A percentile compares a stretch with the other conserved stretches of the same genome.
Conservation (phyloP, 2,888 invertebrate genomes). For the Xestia c-nigrum region DNA sequence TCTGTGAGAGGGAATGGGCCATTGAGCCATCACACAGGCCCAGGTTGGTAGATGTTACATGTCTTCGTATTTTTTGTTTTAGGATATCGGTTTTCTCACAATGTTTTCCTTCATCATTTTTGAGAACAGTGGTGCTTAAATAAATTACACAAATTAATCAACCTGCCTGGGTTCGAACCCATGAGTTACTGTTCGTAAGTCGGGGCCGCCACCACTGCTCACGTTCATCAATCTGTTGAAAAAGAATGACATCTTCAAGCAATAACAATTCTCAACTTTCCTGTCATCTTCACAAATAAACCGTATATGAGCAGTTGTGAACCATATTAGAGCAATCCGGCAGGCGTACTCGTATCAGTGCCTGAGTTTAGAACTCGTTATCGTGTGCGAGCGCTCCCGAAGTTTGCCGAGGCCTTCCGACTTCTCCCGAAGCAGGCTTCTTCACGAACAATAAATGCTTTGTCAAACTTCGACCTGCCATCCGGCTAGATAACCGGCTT, state of each 20-base stretch:
- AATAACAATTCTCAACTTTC: background rate
- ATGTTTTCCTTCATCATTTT: too few species aligned
- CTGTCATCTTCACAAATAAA: conserved; percentile 36
- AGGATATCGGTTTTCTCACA: too few species aligned
- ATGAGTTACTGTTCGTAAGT: too few species aligned
- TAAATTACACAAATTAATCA: too few species aligned
- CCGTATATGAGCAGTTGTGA: conserved; percentile 55
- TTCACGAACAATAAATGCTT: conserved; percentile 86
- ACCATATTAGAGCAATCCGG: conserved; percentile 58
- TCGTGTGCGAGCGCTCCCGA: conserved; percentile 74
- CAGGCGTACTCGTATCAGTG: conserved; percentile 60
- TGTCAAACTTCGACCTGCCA: conserved; percentile 81
- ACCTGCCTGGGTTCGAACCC: too few species aligned
- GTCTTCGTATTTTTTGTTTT: too few species aligned
- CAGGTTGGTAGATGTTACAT: too few species aligned
- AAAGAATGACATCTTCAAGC: background rate
- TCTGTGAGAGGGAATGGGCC: too few species aligned
- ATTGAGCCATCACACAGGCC: too few species aligned
- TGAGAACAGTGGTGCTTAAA: too few species aligned
- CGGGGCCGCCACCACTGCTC: too few species aligned
- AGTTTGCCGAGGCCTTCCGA: conserved; percentile 63
- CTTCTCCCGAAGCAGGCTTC: conserved; percentile 71
- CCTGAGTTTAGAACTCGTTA: conserved; percentile 84
- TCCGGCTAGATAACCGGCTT: conserved; percentile 80
- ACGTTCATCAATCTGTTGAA: background rate